A percentile compares a stretch with the other conserved stretches of the same genome.
phyloP scores from a whole-genome alignment of 2,113 vertebrate genomes.

The Neogobius melanostomus region DNA sequence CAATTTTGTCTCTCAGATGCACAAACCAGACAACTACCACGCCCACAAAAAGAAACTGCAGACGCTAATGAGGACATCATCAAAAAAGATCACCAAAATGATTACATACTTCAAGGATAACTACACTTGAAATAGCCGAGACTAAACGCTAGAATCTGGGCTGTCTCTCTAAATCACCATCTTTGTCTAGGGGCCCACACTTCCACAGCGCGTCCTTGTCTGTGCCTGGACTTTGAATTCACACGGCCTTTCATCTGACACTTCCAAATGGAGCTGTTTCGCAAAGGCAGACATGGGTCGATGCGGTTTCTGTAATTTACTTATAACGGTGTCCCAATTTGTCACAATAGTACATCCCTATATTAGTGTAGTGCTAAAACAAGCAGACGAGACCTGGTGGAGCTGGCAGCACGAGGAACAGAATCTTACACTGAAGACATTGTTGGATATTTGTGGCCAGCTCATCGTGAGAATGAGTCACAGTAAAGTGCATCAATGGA shows the following conservation, averaged over 20 bases:
- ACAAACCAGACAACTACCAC: conserved; percentile 1
- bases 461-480: conserved; percentile 19
- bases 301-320: not conserved
- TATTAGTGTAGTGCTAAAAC: not conserved
- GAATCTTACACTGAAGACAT: not conserved
- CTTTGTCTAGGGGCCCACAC: conserved; percentile 16
- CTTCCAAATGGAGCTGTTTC: conserved; percentile 15
- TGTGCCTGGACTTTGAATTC: conserved; percentile 16
- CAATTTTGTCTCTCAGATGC: not conserved
- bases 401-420: not conserved
- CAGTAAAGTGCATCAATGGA: conserved; percentile 1
- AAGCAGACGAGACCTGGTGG: conserved; percentile 1
- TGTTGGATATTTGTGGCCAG: conserved; percentile 15
- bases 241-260: conserved; percentile 5
- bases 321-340: conserved; percentile 5
- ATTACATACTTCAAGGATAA: conserved; percentile 22
- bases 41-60: not conserved
- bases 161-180: conserved; percentile 19
- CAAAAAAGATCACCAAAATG: conserved; percentile 8
- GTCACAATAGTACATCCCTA: conserved; percentile 1
- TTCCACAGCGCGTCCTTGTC: conserved; percentile 5
- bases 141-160: conserved; percentile 13
- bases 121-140: conserved; percentile 10
- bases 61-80: not conserved
- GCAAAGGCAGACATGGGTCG: not conserved